These are phyloP conservation scores for Luperina nickerlii DNA, from an alignment of 2,888 invertebrate species.

Conservation along the genomic window DNA sequence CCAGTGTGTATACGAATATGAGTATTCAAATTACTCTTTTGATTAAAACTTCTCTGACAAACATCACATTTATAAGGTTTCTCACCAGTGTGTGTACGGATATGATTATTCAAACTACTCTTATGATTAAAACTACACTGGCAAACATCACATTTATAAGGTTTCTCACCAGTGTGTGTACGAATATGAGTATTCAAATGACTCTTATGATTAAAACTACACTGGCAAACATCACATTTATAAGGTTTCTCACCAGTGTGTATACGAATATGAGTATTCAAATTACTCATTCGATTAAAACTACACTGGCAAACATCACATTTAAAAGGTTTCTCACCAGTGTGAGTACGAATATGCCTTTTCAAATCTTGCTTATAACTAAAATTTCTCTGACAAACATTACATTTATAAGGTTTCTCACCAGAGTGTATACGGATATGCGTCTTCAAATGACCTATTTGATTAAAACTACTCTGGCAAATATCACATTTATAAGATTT, in stretches of 20 bases:
- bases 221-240: slow-evolving; percentile 42
- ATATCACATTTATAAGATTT: slow-evolving; percentile 45
- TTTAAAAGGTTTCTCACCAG: slow-evolving; percentile 43
- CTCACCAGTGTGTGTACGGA: slow-evolving; percentile 40
- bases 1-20: slow-evolving; percentile 22
- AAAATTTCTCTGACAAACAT: slow-evolving; percentile 29
- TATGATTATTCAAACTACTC: neutral
- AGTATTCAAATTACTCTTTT: fast-evolving
- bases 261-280: neutral
- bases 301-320: slow-evolving; percentile 25
- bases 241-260: slow-evolving; percentile 43
- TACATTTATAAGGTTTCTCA: slow-evolving; percentile 45
- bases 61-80: slow-evolving; percentile 43
- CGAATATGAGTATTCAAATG: fast-evolving
- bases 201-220: fast-evolving
- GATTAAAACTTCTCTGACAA: neutral
- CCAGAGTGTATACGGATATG: slow-evolving; percentile 39
- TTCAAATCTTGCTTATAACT: fast-evolving
- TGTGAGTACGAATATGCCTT: slow-evolving; percentile 1
- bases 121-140: neutral
- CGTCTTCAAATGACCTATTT: fast-evolving
- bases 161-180: slow-evolving; percentile 41
- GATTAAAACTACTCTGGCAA: slow-evolving; percentile 14
- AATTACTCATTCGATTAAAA: neutral
- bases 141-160: slow-evolving; percentile 41